These are phyloP conservation scores for Ceuthmochares aereus DNA, from an alignment of 2,113 vertebrate species.

Conservation along the genomic window DNA sequence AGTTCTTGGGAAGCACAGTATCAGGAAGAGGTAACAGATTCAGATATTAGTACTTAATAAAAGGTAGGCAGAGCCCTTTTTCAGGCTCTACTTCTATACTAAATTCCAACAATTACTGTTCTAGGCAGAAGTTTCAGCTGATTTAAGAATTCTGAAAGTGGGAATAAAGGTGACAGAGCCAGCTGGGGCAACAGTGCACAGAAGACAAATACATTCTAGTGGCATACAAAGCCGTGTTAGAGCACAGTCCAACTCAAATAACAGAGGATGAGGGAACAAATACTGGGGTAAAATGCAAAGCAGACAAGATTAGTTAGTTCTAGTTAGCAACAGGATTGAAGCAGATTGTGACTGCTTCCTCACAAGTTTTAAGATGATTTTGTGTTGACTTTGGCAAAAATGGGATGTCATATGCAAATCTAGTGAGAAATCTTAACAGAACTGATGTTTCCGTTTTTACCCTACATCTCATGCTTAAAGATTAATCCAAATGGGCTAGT, in stretches of 20 bases:
- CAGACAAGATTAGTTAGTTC: neutral
- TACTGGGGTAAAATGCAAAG: neutral
- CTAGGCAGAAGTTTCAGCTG: neutral
- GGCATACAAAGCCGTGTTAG: neutral
- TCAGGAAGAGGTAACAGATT: neutral
- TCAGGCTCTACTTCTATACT: neutral
- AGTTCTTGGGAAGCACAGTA: neutral
- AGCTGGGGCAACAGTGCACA: neutral
- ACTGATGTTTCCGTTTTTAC: neutral
- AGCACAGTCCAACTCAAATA: neutral
- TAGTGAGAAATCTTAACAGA: conserved; percentile 16
- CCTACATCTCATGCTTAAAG: neutral
- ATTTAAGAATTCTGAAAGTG: neutral
- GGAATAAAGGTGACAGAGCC: neutral
- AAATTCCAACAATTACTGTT: neutral
- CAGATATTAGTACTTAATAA: neutral
- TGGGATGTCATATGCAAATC: neutral
- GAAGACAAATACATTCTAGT: neutral
- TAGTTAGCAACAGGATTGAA: neutral
- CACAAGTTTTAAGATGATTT: neutral
- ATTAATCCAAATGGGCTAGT: neutral
- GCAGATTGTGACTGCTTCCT: neutral
- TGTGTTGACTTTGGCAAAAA: conserved; percentile 21
- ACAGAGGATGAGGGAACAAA: neutral
- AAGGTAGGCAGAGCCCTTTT: neutral